phyloP scores from a whole-genome alignment of 2,113 vertebrate genomes.

The Meles meles region DNA sequence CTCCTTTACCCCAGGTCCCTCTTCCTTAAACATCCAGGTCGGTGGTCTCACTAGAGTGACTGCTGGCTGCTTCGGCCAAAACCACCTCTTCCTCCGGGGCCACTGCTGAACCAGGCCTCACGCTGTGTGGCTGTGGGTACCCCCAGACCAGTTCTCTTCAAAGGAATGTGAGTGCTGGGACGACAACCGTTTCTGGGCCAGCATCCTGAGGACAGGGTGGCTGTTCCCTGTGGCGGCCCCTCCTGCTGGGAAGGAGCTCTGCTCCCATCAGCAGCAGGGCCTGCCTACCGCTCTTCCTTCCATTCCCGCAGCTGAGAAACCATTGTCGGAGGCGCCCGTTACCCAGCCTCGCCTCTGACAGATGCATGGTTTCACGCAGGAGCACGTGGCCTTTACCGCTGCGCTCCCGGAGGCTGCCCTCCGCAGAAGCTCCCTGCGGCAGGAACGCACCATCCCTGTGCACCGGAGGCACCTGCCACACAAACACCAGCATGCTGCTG shows the following conservation, averaged over 20 bases:
- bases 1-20: neutral
- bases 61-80: neutral
- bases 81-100: neutral
- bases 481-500: fast-evolving
- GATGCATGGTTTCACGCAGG: fast-evolving
- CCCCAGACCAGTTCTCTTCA: neutral
- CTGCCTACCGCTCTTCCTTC: neutral
- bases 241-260: neutral
- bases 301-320: fast-evolving
- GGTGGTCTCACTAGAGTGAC: neutral
- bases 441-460: neutral
- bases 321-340: fast-evolving
- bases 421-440: fast-evolving
- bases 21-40: neutral
- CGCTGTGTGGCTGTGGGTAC: neutral
- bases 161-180: neutral
- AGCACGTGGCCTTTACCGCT: fast-evolving
- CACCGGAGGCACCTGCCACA: fast-evolving
- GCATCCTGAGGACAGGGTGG: neutral
- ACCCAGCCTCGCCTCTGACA: fast-evolving
- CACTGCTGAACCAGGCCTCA: neutral
- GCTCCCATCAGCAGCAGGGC: neutral
- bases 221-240: neutral
- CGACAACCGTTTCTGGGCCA: fast-evolving
- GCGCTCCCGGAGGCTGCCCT: fast-evolving